Evolutionary conservation across 2,113 vertebrate genomes (phyloP).

Genomic region (Bucco capensis): DNA sequence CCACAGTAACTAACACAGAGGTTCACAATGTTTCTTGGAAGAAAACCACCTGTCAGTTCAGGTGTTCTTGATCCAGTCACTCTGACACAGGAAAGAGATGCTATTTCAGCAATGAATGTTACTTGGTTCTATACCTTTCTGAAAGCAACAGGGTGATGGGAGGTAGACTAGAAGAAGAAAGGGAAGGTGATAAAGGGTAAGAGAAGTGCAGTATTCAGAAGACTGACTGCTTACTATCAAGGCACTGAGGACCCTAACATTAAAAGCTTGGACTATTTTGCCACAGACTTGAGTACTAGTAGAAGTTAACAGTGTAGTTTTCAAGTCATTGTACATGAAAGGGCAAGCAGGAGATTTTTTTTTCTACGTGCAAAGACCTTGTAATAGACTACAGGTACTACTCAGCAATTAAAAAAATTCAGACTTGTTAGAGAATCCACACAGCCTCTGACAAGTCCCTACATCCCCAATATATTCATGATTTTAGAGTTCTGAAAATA

Average conservation of each 20-base stretch:
- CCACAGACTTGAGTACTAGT: neutral
- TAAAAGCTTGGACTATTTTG: slow-evolving; percentile 8
- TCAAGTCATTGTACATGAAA: slow-evolving; percentile 31
- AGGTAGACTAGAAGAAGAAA: neutral
- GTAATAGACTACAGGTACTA: slow-evolving; percentile 1
- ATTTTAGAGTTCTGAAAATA: slow-evolving; percentile 55
- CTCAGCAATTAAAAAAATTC: neutral
- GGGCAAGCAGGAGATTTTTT: neutral
- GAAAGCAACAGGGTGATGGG: neutral
- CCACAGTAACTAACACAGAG: neutral
- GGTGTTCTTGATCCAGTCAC: neutral
- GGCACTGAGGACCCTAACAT: slow-evolving; percentile 52
- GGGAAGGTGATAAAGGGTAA: neutral
- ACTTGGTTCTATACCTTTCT: neutral
- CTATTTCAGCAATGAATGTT: neutral
- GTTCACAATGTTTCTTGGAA: neutral
- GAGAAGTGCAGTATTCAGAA: slow-evolving; percentile 22
- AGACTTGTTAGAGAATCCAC: slow-evolving; percentile 32
- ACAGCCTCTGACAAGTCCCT: slow-evolving; percentile 34
- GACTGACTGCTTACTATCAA: slow-evolving; percentile 33
- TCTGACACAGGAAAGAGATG: neutral
- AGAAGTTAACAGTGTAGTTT: slow-evolving; percentile 36
- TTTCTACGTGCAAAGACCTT: neutral
- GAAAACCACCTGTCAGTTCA: neutral
- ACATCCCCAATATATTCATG: slow-evolving; percentile 34